These are phyloP conservation scores for Dryoscopus gambensis DNA, from an alignment of 2,113 vertebrate species.

Conservation along the genomic window DNA sequence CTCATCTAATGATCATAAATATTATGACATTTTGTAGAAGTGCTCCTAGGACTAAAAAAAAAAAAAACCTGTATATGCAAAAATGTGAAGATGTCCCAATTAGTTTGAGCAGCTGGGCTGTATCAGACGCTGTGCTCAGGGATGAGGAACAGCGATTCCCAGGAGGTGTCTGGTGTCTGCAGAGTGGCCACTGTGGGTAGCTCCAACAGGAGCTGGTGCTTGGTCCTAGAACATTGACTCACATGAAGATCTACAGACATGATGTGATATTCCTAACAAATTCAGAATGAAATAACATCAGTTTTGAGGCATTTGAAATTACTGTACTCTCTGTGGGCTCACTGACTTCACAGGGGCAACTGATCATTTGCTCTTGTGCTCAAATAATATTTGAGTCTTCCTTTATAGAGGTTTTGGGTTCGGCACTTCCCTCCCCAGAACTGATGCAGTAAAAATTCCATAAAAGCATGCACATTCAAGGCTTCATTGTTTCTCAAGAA, in stretches of 20 bases:
- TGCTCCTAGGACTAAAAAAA: neutral
- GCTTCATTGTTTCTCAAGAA: neutral
- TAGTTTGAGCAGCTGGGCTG: neutral
- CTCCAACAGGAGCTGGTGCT: neutral
- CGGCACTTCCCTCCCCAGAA: neutral
- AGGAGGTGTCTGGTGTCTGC: neutral
- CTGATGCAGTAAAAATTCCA: neutral
- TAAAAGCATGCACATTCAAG: neutral
- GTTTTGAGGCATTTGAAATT: neutral
- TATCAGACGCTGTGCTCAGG: neutral
- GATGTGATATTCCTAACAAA: neutral
- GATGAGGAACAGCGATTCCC: neutral
- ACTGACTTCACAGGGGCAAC: neutral
- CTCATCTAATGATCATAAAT: conserved; percentile 37
- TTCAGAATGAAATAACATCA: neutral
- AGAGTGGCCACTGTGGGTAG: neutral
- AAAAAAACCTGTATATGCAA: neutral
- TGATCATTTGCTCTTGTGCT: neutral
- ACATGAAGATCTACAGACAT: neutral
- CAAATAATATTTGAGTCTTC: neutral
- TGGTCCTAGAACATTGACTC: neutral
- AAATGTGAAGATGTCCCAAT: neutral
- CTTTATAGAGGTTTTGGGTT: neutral
- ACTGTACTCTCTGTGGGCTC: fast-evolving
- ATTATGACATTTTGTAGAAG: conserved; percentile 52